Percentiles rank a stretch among this genome's conserved stretches.
phyloP scores from a whole-genome alignment of 2,797 vertebrate species.

The Linurgus olivaceus region DNA sequence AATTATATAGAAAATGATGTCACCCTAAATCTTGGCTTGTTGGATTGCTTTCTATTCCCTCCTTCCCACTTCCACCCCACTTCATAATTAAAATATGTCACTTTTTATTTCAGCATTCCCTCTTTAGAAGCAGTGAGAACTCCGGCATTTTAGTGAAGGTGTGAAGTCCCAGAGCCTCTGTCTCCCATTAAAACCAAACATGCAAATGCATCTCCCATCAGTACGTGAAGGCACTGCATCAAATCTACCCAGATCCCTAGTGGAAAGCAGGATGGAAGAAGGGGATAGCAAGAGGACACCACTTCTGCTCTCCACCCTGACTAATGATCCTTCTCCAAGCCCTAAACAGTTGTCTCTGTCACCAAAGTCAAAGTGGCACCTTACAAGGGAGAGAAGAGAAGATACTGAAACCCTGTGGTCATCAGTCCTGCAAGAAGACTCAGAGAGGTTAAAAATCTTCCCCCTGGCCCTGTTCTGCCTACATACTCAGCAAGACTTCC shows the following conservation, averaged over 20 bases:
- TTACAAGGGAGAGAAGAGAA: rapidly evolving
- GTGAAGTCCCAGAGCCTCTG: not conserved
- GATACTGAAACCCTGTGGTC: rapidly evolving
- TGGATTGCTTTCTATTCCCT: constrained; percentile 63
- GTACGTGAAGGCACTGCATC: not conserved
- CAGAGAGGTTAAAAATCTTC: not conserved
- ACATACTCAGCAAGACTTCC: not conserved
- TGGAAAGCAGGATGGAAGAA: not conserved
- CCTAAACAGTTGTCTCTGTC: not conserved
- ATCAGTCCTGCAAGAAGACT: not conserved
- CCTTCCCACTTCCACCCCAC: constrained; percentile 59
- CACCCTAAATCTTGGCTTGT: constrained; percentile 74
- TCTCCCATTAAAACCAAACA: not conserved
- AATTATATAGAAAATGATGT: constrained; percentile 72
- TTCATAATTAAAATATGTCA: constrained; percentile 63
- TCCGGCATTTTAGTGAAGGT: not conserved
- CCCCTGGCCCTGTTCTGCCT: not conserved
- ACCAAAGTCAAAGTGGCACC: not conserved
- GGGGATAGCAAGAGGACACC: not conserved
- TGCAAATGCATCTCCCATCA: not conserved
- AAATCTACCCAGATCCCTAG: not conserved
- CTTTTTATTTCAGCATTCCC: not conserved
- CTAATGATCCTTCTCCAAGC: not conserved
- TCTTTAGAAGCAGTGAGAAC: not conserved
- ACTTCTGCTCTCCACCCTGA: not conserved